Percentiles rank a stretch among this genome's conserved stretches.
phyloP scores from a whole-genome alignment of 2,113 vertebrate species.

The Corythoichthys haematopterus region DNA sequence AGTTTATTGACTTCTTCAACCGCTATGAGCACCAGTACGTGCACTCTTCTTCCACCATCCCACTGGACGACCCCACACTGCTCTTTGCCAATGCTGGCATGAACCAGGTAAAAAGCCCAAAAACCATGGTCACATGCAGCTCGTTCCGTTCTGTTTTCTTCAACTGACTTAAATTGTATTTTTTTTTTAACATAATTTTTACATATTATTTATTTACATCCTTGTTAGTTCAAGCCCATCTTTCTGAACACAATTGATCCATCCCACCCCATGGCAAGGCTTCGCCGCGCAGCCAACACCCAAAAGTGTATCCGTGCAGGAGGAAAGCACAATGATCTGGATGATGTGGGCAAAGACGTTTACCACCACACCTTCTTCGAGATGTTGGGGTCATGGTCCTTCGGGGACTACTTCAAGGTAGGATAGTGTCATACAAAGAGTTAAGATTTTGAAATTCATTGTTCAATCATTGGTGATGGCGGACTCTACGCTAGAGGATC shows the following conservation, averaged over 20 bases:
- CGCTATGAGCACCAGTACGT: constrained; percentile 84
- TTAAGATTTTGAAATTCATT: neutral
- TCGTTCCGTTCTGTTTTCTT: neutral
- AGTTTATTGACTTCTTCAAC: constrained; percentile 92
- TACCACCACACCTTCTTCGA: constrained; percentile 99
- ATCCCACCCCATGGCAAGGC: constrained; percentile 88
- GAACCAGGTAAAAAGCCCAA: constrained; percentile 82
- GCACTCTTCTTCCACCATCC: constrained; percentile 88
- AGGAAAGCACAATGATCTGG: constrained; percentile 96
- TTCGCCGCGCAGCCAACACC: constrained; percentile 89
- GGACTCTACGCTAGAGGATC: neutral
- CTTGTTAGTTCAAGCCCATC: constrained; percentile 90
- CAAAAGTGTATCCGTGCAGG: constrained; percentile 97
- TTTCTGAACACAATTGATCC: constrained; percentile 97
- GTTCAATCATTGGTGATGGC: neutral
- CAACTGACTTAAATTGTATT: neutral
- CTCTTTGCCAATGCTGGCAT: constrained; percentile 97
- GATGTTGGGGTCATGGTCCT: constrained; percentile 99
- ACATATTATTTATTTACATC: no score
- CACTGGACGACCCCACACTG: constrained; percentile 91
- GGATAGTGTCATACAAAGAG: neutral
- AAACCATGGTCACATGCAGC: no score
- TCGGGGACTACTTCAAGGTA: constrained; percentile 99
- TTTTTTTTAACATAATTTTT: neutral
- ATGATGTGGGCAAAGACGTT: constrained; percentile 96